Conservation (phyloP, 2,113 vertebrate species). For the Mus musculus region DNA sequence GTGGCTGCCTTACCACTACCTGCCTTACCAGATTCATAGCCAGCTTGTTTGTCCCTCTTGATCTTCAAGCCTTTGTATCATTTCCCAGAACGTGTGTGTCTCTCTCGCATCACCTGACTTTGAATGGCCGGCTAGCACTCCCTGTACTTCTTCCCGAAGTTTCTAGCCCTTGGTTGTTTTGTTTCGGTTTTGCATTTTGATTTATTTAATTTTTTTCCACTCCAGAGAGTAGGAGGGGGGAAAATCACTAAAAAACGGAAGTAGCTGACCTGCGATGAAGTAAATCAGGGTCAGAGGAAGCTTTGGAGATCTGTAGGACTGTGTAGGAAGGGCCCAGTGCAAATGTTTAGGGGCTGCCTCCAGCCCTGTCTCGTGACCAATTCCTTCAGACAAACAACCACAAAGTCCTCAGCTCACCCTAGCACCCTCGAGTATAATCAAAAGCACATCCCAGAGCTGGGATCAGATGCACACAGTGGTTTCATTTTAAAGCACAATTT, state of each 20-base stretch:
- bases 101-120: conserved; percentile 7
- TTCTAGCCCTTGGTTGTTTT: conserved; percentile 28
- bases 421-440: conserved; percentile 34
- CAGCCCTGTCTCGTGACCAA: conserved; percentile 63
- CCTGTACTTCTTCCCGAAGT: background rate
- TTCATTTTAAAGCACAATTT: conserved; percentile 35
- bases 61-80: conserved; percentile 19
- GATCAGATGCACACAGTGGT: conserved; percentile 6
- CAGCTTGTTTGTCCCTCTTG: conserved; percentile 16
- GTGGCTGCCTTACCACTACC: conserved; percentile 1
- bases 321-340: conserved; percentile 61
- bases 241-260: conserved; percentile 33
- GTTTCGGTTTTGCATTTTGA: conserved; percentile 42
- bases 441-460: conserved; percentile 41
- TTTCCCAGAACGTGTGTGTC: conserved; percentile 16
- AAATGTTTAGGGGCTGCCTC: conserved; percentile 53
- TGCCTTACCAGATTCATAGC: conserved; percentile 20
- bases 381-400: conserved; percentile 44
- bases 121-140: background rate
- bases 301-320: conserved; percentile 36
- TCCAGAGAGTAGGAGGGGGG: background rate
- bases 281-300: conserved; percentile 53
- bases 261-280: background rate
- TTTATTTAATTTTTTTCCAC: background rate
- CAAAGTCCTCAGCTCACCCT: conserved; percentile 36